Conservation (phyloP, 35 echinoderm and acorn worm genomes). For the Ophiothrix spiculata region DNA sequence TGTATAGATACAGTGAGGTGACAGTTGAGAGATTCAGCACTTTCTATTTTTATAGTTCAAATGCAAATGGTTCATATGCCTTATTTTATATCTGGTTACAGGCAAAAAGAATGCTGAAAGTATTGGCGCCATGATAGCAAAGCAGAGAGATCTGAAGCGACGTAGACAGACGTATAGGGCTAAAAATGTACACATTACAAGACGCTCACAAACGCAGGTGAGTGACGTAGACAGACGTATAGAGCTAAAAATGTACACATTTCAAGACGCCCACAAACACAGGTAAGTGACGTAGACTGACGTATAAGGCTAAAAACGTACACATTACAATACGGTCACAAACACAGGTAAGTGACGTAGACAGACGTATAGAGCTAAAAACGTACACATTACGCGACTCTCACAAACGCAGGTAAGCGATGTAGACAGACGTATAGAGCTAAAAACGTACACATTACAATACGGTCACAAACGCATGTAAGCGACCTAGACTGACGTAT, state of each 20-base stretch:
- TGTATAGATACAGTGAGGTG: too few relatives aligned
- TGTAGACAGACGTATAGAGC: slow-evolving; percentile 78
- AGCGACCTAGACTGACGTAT: slow-evolving; percentile 70
- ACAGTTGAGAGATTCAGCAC: too few relatives aligned
- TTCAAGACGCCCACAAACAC: not conserved
- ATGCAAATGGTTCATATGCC: too few relatives aligned
- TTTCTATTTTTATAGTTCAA: too few relatives aligned
- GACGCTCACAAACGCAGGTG: slow-evolving; percentile 69
- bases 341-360: slow-evolving; percentile 35
- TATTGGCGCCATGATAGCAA: slow-evolving; percentile 46
- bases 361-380: slow-evolving; percentile 86
- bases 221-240: not conserved
- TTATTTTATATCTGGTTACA: too few relatives aligned
- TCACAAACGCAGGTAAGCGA: slow-evolving; percentile 76
- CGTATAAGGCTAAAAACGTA: too few relatives aligned
- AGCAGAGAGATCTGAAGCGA: slow-evolving; percentile 76
- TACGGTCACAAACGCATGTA: slow-evolving; percentile 69
- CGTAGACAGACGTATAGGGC: slow-evolving; percentile 78
- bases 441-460: slow-evolving; percentile 95
- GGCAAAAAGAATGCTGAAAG: slow-evolving; percentile 2
- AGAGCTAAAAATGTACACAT: not conserved
- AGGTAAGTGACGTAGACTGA: not conserved
- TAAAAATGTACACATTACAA: slow-evolving; percentile 96
- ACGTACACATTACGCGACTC: slow-evolving; percentile 85
- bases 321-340: not conserved